phyloP scores from a whole-genome alignment of 2,797 vertebrate genomes.

The Hippocampus kuda region DNA sequence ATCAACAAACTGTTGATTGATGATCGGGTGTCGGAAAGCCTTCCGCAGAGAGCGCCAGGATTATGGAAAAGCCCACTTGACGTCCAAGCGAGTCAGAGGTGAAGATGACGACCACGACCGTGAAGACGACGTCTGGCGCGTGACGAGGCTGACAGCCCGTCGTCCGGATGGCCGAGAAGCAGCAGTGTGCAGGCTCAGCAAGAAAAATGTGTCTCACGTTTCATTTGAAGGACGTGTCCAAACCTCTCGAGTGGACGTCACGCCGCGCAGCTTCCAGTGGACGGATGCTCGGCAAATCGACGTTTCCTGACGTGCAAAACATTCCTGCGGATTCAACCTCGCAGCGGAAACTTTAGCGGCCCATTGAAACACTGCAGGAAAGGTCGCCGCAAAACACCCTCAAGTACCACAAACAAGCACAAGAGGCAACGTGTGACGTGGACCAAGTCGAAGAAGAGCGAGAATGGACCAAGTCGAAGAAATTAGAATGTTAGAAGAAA shows the following conservation, averaged over 20 bases:
- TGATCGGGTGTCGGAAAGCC: too few species aligned
- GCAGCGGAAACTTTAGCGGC: too few species aligned
- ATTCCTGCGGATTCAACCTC: neutral
- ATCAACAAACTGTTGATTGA: too few species aligned
- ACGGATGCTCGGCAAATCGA: slow-evolving; percentile 1
- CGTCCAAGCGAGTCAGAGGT: neutral
- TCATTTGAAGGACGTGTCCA: slow-evolving; percentile 16
- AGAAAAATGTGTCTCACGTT: slow-evolving; percentile 18
- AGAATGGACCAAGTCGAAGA: neutral
- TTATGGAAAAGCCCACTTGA: too few species aligned
- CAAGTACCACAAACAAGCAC: neutral
- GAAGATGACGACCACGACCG: neutral
- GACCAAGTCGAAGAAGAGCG: neutral
- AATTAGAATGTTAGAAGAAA: too few species aligned
- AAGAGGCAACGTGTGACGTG: too few species aligned
- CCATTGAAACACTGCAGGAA: too few species aligned
- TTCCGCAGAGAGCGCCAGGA: too few species aligned
- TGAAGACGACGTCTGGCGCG: neutral
- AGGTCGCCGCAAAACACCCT: neutral
- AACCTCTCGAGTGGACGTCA: slow-evolving; percentile 7
- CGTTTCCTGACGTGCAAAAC: neutral
- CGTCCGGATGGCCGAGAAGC: neutral
- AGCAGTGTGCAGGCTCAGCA: slow-evolving; percentile 15
- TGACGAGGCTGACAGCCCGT: slow-evolving; percentile 4
- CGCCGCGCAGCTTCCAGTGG: neutral